Evolutionary conservation across 2,797 vertebrate genomes (phyloP).

Genomic region (Semaprochilodus insignis): DNA sequence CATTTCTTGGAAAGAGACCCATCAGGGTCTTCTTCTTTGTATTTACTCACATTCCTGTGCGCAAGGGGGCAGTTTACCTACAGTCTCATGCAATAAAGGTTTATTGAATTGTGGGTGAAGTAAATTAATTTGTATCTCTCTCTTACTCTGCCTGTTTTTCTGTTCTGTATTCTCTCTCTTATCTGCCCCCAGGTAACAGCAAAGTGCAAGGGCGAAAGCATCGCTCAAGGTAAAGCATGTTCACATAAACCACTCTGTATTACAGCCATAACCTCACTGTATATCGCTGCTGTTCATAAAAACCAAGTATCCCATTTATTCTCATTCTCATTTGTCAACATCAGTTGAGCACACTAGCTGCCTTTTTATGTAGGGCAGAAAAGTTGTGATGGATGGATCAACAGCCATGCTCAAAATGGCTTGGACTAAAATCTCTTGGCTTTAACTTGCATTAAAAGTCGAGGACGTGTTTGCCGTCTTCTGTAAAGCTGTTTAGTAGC

Average conservation of each 20-base stretch:
- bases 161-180: slow-evolving; percentile 6
- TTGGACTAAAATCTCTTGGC: no score
- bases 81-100: slow-evolving; percentile 2
- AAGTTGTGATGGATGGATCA: no score
- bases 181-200: slow-evolving; percentile 74
- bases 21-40: background rate
- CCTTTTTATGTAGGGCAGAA: no score
- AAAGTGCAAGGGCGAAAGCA: slow-evolving; percentile 72
- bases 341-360: no score
- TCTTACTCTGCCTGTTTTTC: slow-evolving; percentile 30
- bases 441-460: no score
- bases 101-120: no score
- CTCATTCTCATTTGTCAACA: no score
- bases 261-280: background rate
- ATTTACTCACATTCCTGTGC: background rate
- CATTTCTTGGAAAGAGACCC: background rate
- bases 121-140: slow-evolving; percentile 53
- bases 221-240: slow-evolving; percentile 68
- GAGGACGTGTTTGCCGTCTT: no score
- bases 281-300: background rate
- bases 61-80: no score
- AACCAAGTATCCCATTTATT: no score
- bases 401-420: no score
- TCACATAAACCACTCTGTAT: background rate
- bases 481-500: no score